Conservation (phyloP, 2,888 invertebrate species). For the Deladenus siricidicola region DNA sequence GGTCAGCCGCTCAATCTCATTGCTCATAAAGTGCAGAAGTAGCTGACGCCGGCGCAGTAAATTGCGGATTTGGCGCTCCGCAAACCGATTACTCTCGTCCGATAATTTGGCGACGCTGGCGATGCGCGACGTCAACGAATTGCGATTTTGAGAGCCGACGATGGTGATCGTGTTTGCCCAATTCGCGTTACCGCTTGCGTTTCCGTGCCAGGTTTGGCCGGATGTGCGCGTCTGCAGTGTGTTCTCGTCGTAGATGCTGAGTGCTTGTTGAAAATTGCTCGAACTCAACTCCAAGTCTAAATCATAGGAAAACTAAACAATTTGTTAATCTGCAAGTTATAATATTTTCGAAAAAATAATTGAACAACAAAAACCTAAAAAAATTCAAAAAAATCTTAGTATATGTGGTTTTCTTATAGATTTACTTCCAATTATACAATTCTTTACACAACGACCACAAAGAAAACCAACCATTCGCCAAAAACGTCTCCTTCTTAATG, state of each 20-base stretch:
- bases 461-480: conserved; percentile 16
- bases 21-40: conserved; percentile 71
- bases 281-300: conserved; percentile 11
- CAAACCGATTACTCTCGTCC: conserved; percentile 17
- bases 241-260: conserved; percentile 1
- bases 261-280: conserved; percentile 13
- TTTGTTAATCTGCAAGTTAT: too few relatives aligned
- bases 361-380: too few relatives aligned
- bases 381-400: too few relatives aligned
- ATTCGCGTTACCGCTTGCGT: conserved; percentile 17
- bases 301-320: too few relatives aligned
- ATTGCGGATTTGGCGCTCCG: conserved; percentile 58
- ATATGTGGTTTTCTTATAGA: too few relatives aligned
- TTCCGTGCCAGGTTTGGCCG: conserved; percentile 31
- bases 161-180: conserved; percentile 43
- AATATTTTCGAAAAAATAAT: too few relatives aligned
- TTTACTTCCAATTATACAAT: neutral
- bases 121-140: conserved; percentile 4
- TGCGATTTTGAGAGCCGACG: conserved; percentile 26
- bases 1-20: conserved; percentile 85
- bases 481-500: conserved; percentile 51
- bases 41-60: conserved; percentile 87
- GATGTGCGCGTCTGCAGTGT: conserved; percentile 6
- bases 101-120: neutral
- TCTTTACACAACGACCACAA: too few relatives aligned